Percentiles rank a stretch among this genome's conserved stretches.
These are phyloP conservation scores for Tautogolabrus adspersus DNA, from an alignment of 2,113 vertebrate genomes.

Conservation along the genomic window DNA sequence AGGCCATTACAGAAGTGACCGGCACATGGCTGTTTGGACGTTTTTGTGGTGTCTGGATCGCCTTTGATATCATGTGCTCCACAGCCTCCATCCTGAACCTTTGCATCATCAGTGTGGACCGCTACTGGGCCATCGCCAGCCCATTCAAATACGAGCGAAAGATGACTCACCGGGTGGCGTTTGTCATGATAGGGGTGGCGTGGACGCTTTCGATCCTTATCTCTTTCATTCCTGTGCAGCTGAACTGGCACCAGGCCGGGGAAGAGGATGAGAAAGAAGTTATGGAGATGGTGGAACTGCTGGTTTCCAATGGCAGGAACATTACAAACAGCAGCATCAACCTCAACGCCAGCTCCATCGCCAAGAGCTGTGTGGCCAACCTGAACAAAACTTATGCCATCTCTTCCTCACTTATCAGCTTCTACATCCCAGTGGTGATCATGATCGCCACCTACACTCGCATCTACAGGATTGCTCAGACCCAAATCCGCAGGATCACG, in stretches of 20 bases:
- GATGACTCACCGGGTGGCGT: constrained; percentile 85
- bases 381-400: constrained; percentile 86
- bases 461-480: constrained; percentile 88
- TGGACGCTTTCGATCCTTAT: constrained; percentile 85
- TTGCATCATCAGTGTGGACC: constrained; percentile 89
- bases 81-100: constrained; percentile 83
- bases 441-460: constrained; percentile 88
- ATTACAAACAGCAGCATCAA: constrained; percentile 6
- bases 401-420: constrained; percentile 84
- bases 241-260: constrained; percentile 84
- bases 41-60: constrained; percentile 87
- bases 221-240: constrained; percentile 87
- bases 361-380: constrained; percentile 81
- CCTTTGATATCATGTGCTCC: constrained; percentile 87
- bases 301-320: background rate
- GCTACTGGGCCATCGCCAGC: constrained; percentile 88
- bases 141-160: constrained; percentile 86
- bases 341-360: constrained; percentile 17
- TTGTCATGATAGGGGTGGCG: constrained; percentile 83
- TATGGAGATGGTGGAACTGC: background rate
- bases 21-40: constrained; percentile 85
- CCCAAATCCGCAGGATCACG: constrained; percentile 86
- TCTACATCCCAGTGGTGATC: constrained; percentile 87
- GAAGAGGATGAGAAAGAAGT: constrained; percentile 51
- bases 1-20: constrained; percentile 83